Evolutionary conservation across 2,797 vertebrate species (phyloP).

Genomic region (Cygnus olor): DNA sequence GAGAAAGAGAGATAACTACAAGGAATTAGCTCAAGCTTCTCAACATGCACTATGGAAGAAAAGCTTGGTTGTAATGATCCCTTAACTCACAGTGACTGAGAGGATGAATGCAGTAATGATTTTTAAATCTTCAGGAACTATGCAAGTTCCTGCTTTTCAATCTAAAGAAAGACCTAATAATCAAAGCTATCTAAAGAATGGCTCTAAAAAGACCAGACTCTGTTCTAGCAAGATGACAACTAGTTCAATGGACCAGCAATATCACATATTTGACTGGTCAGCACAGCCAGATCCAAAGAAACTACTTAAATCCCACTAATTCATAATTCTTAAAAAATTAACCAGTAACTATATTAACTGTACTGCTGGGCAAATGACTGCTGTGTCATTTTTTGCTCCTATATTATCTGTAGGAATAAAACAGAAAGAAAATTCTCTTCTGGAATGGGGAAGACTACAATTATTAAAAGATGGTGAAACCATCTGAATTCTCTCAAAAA

Average conservation of each 20-base stretch:
- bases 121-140: not conserved
- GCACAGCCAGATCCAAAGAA: not conserved
- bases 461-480: not conserved
- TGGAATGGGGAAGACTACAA: not conserved
- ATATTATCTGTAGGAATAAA: not conserved
- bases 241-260: not conserved
- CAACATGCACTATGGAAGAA: not conserved
- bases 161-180: not conserved
- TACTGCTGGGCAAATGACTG: no score
- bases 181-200: not conserved
- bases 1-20: not conserved
- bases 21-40: constrained; percentile 32
- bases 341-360: not conserved
- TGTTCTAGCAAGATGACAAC: not conserved
- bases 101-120: not conserved
- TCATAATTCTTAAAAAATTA: not conserved
- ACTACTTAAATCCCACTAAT: not conserved
- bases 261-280: not conserved
- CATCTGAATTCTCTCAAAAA: not conserved
- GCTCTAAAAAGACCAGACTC: not conserved
- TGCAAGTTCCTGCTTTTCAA: not conserved
- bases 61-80: not conserved
- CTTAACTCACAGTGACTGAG: not conserved
- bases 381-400: not conserved
- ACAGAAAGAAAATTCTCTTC: not conserved